phyloP scores from a whole-genome alignment of 2,113 vertebrate species.

The Phalacrocorax pelagicus region DNA sequence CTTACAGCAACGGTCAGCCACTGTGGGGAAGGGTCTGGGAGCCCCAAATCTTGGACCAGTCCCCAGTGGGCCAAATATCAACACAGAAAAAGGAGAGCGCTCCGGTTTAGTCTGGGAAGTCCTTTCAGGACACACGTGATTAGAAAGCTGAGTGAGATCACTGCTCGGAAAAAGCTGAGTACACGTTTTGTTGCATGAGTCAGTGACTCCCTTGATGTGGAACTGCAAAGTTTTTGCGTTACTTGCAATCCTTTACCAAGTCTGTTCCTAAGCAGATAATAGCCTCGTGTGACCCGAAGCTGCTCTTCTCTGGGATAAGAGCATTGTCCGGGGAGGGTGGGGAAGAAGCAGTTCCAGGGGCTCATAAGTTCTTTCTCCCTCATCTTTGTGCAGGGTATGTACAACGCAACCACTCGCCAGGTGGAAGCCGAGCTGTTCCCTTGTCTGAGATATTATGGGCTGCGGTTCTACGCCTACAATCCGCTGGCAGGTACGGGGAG shows the following conservation, averaged over 20 bases:
- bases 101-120: not conserved
- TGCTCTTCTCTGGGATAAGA: accelerated
- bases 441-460: constrained; percentile 83
- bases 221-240: constrained; percentile 57
- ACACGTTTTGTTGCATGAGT: accelerated
- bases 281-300: not conserved
- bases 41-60: accelerated
- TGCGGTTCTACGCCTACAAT: constrained; percentile 95
- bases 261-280: not conserved
- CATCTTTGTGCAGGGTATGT: constrained; percentile 84
- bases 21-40: not conserved
- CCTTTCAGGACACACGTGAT: not conserved
- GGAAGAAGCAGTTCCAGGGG: not conserved
- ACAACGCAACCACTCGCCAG: constrained; percentile 92
- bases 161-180: not conserved
- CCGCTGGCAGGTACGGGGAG: constrained; percentile 85
- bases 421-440: constrained; percentile 90
- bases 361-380: not conserved
- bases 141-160: not conserved
- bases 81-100: not conserved
- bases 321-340: not conserved
- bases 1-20: not conserved
- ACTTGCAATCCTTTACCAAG: not conserved
- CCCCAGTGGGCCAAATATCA: accelerated
- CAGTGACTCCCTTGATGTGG: constrained; percentile 66